Evolutionary conservation across 2,888 invertebrate species (phyloP).

Genomic region (Macrosoma leucophasiata): DNA sequence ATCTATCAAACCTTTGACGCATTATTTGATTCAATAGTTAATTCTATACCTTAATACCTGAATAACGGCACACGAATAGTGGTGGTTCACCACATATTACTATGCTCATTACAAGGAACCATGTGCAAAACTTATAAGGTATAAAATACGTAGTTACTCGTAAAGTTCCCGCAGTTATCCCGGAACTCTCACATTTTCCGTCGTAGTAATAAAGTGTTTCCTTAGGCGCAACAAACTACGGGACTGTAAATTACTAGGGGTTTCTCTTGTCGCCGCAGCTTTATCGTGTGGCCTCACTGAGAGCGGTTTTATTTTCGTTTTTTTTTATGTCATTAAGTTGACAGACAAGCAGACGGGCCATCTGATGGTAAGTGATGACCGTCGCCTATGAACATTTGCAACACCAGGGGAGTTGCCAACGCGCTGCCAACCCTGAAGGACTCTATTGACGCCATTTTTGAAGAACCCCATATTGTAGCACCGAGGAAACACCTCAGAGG

Average conservation of each 20-base stretch:
- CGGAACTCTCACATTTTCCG: conserved; percentile 31
- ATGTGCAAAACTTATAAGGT: no score
- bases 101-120: no score
- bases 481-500: no score
- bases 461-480: neutral
- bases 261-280: conserved; percentile 38
- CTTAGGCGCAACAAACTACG: conserved; percentile 44
- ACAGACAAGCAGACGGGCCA: neutral
- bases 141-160: conserved; percentile 10
- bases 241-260: conserved; percentile 42
- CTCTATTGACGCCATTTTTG: neutral
- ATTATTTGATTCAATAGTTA: no score
- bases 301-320: conserved; percentile 15
- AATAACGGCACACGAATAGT: no score
- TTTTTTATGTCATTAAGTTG: neutral
- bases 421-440: neutral
- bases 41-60: no score
- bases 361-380: neutral
- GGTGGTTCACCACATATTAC: no score
- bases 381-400: neutral
- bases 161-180: conserved; percentile 27
- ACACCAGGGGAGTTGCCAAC: no score
- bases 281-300: conserved; percentile 22
- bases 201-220: conserved; percentile 46
- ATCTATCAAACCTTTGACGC: no score